Percentiles rank a stretch among this genome's conserved stretches.
Evolutionary conservation across 2,888 invertebrate genomes (phyloP).

Genomic region (Spilarctia lutea): DNA sequence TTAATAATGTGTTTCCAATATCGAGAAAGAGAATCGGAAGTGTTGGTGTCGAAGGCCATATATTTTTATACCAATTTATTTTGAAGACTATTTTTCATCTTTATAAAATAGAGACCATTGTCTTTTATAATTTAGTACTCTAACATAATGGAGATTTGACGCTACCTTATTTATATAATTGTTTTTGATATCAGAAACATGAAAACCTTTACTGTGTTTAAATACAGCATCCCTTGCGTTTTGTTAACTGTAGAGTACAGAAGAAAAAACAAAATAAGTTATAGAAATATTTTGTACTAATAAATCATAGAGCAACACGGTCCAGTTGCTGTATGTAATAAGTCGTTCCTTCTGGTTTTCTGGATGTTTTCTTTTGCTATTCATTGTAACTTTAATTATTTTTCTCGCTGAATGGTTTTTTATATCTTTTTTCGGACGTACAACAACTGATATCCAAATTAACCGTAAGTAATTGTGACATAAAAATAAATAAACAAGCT

Average conservation of each 20-base stretch:
- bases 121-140: not conserved
- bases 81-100: slow-evolving; percentile 18
- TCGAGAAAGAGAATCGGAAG: slow-evolving; percentile 38
- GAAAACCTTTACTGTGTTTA: not conserved
- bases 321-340: no score
- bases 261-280: no score
- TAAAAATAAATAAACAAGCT: not conserved
- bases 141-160: not conserved
- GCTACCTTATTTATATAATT: not conserved
- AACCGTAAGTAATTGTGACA: not conserved
- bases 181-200: not conserved
- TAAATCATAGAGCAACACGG: no score
- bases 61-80: slow-evolving; percentile 27
- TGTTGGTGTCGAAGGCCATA: slow-evolving; percentile 36
- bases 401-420: not conserved
- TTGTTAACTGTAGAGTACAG: no score
- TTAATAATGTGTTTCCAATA: slow-evolving; percentile 27
- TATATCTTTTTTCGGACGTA: not conserved
- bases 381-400: no score
- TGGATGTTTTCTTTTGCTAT: no score
- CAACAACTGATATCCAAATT: not conserved
- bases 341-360: no score
- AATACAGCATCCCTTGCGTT: not conserved
- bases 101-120: not conserved
- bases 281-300: no score